phyloP scores from a whole-genome alignment of 2,888 invertebrate genomes.

The Drosophila neutralis region DNA sequence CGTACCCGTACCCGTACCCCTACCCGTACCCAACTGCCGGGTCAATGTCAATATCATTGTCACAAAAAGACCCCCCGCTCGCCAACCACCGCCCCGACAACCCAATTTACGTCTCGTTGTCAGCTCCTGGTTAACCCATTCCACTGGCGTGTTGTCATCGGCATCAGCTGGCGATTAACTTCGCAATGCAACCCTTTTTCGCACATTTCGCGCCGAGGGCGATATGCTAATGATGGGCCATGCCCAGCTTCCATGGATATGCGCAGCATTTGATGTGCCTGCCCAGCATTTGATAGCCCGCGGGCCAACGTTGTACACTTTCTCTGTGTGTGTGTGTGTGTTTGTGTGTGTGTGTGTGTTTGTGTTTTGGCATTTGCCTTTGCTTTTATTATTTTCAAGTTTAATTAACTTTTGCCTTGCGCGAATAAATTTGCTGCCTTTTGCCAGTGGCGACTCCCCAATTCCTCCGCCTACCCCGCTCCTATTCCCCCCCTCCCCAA shows the following conservation, averaged over 20 bases:
- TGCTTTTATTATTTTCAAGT: conserved; percentile 79
- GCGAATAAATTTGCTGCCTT: conserved; percentile 62
- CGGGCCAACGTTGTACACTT: conserved; percentile 58
- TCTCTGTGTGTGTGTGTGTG: conserved; percentile 43
- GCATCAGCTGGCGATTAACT: conserved; percentile 81
- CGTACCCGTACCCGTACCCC: no score
- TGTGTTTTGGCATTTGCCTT: conserved; percentile 32
- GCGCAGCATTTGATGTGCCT: conserved; percentile 21
- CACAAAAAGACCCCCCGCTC: conserved; percentile 14
- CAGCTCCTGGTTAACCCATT: conserved; percentile 18
- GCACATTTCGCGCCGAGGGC: conserved; percentile 60
- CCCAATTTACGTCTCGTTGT: conserved; percentile 3
- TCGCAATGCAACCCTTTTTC: conserved; percentile 70
- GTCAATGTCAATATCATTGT: conserved; percentile 64
- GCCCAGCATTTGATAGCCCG: conserved; percentile 33
- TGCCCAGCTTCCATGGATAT: conserved; percentile 25
- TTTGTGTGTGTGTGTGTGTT: conserved; percentile 53
- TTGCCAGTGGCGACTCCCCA: conserved; percentile 39
- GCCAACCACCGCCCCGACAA: background rate
- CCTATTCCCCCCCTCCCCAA: no score
- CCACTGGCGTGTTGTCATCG: conserved; percentile 50
- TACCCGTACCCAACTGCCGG: conserved; percentile 1
- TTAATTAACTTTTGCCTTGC: conserved; percentile 76
- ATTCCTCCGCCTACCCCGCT: no score
- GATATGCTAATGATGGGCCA: conserved; percentile 76